Conservation (phyloP, 2,113 vertebrate genomes). For the Corythornis madagascariensis region DNA sequence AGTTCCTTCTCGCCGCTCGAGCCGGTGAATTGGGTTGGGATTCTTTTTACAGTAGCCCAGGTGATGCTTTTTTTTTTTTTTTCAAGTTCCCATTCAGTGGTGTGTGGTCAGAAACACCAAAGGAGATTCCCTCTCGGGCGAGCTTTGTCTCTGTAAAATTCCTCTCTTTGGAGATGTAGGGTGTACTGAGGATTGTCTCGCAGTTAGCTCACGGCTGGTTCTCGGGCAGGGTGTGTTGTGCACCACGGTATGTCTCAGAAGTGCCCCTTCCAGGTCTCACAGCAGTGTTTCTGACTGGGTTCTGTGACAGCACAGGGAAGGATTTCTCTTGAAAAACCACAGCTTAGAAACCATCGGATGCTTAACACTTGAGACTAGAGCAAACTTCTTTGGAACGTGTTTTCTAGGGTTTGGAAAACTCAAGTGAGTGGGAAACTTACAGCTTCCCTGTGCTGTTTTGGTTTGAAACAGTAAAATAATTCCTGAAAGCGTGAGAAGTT, state of each 20-base stretch:
- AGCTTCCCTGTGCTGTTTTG: background rate
- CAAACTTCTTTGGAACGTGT: background rate
- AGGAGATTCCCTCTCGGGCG: background rate
- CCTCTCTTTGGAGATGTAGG: accelerated
- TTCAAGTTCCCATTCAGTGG: background rate
- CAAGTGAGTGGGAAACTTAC: background rate
- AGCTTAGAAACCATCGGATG: background rate
- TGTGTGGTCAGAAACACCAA: background rate
- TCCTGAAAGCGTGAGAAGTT: background rate
- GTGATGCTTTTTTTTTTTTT: background rate
- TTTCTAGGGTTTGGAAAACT: background rate
- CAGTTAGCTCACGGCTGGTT: background rate
- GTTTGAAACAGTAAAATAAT: background rate
- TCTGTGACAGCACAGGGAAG: background rate
- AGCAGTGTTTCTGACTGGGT: background rate
- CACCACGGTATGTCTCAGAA: background rate
- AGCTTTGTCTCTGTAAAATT: background rate
- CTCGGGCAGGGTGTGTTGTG: background rate
- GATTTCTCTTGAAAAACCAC: background rate
- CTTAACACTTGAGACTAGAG: accelerated
- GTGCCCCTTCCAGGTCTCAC: background rate
- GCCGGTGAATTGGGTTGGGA: background rate
- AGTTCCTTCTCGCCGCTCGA: background rate
- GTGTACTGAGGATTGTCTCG: background rate
- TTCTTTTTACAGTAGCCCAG: background rate